Evolutionary conservation across 1,140 invertebrate genomes (phyloP).

Genomic region (Heliconius congener): DNA sequence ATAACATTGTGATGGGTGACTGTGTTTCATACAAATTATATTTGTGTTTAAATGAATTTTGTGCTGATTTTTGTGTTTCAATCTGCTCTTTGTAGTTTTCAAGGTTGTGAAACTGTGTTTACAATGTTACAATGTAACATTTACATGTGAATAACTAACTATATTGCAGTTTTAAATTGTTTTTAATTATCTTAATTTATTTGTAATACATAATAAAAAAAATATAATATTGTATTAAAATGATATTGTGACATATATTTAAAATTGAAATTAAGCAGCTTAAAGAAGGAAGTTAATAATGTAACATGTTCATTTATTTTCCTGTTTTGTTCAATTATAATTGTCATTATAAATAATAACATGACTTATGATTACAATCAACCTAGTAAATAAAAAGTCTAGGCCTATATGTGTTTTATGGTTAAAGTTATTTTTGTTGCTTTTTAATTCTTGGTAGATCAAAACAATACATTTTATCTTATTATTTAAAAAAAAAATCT

Average conservation of each 20-base stretch:
- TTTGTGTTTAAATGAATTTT: conserved; percentile 1
- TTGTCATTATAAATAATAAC: conserved; percentile 3
- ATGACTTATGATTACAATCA: neutral
- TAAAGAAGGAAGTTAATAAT: neutral
- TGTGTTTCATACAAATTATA: conserved; percentile 7
- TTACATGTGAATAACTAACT: neutral
- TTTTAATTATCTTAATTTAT: neutral
- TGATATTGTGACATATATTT: neutral
- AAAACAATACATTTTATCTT: neutral
- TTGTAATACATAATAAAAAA: neutral
- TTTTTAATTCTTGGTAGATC: neutral
- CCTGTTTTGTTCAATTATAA: conserved; percentile 17
- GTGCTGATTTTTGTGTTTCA: conserved; percentile 1
- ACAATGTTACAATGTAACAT: neutral
- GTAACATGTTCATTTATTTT: conserved; percentile 12
- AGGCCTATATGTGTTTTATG: neutral
- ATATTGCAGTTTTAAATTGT: neutral
- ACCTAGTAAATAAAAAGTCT: neutral
- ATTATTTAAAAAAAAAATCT: too few species aligned
- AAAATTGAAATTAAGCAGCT: neutral
- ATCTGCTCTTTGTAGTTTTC: neutral
- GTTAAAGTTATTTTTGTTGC: neutral
- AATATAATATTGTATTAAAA: neutral
- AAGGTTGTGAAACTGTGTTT: neutral
- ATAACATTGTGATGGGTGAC: neutral